Evolutionary conservation across 2,113 vertebrate genomes (phyloP).

Genomic region (Chloroceryle aenea): DNA sequence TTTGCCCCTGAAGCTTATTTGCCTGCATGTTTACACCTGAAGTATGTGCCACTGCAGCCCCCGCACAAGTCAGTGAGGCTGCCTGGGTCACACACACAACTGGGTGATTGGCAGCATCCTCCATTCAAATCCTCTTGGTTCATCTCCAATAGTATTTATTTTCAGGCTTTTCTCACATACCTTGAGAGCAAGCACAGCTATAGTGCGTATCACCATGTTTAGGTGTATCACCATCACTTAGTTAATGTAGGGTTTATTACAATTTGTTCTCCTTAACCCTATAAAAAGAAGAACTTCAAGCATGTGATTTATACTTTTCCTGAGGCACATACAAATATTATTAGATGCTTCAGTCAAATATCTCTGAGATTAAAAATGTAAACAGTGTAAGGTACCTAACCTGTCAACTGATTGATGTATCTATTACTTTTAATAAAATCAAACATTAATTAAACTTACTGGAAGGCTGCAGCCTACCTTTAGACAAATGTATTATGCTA

Average conservation of each 20-base stretch:
- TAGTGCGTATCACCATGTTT: background rate
- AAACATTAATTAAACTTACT: constrained; percentile 5
- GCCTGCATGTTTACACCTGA: background rate
- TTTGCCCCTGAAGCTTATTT: background rate
- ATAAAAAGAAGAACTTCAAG: background rate
- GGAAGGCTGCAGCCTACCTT: background rate
- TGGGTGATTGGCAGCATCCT: background rate
- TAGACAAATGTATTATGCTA: background rate
- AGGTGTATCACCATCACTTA: background rate
- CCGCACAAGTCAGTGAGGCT: background rate
- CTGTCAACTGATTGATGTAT: background rate
- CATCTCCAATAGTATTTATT: background rate
- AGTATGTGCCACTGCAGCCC: fast-evolving
- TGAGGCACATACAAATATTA: background rate
- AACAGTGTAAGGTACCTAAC: background rate
- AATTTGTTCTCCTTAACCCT: background rate
- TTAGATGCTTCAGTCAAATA: background rate
- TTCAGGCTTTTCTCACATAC: background rate
- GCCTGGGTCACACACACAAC: background rate
- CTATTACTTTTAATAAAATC: background rate
- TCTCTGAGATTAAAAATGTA: background rate
- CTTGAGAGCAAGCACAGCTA: background rate
- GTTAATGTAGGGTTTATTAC: background rate
- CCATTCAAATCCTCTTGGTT: background rate
- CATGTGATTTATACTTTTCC: background rate